Evolutionary conservation across 2,888 invertebrate genomes (phyloP), one percentile per base, ranked within the genome.

Genomic region (Periphyllus acericola): DNA sequence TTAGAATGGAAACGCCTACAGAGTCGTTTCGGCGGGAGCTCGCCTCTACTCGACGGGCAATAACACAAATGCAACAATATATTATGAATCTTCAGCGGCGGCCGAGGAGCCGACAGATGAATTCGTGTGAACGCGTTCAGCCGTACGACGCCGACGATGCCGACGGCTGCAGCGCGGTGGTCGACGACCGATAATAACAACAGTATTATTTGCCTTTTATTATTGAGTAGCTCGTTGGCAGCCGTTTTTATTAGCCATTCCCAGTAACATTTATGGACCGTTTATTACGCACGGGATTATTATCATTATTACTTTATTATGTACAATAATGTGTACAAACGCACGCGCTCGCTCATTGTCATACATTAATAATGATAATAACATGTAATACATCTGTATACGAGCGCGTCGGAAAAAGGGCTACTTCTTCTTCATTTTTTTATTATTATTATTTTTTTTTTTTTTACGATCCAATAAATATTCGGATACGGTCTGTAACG

Each of bases 381-480:
- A n/a, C 40, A 36, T 17, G n/a, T n/a, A n/a, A 5, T 72, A 72
- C 34, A 72, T 36, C 4, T 17, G 17, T 36, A 25, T n/a, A 25
- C 19, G 52, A 1, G 46, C 29, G 52, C 21, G 79, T 60, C 25
- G 17, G 32, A 79, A 68, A 89, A 89, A 75, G 60, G 46, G 34
- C 83, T 82, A 72, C 87, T 83, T 82, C 85, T 89, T 82, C 34
- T 78, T 74, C n/a, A 19, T 40, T 79, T 75, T 74, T 34, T 36
- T 76, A 89, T 80, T 52, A 85, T 74, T 80, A 83, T 71, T 32
- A 85, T 78, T 60, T 25, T 89, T 86, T 89, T 89, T 90, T 87
- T 36, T 82, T n/a, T 78, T 85, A 85, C 46, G 84, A 85, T 76
- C 78, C 84, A 66, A 84, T 84, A 84, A 84, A 84, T 75, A 75